Evolutionary conservation across 2,797 vertebrate species (phyloP).

Genomic region (Epinephelus coioides): DNA sequence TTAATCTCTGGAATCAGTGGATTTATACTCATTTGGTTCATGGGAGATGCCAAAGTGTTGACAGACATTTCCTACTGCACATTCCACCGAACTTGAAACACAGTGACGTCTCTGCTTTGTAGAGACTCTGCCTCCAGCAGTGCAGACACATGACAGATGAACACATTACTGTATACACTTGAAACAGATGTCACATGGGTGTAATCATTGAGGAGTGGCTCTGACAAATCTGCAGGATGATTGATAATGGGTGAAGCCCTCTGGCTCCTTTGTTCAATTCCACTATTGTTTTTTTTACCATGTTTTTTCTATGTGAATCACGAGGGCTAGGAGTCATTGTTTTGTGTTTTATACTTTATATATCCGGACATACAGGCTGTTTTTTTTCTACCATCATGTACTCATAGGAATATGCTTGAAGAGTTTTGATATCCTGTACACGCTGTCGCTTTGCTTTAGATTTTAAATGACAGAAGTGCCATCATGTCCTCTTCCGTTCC

Average conservation of each 20-base stretch:
- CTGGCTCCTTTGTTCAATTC: constrained; percentile 39
- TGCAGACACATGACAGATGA: not conserved
- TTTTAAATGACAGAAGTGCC: constrained; percentile 63
- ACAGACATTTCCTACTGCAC: constrained; percentile 62
- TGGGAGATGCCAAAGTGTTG: constrained; percentile 47
- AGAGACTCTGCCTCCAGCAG: constrained; percentile 3
- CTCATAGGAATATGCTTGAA: constrained; percentile 55
- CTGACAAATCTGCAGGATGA: constrained; percentile 21
- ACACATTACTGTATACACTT: constrained; percentile 33
- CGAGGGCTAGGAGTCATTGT: constrained; percentile 8
- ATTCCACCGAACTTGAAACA: constrained; percentile 50
- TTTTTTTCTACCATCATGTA: constrained; percentile 47
- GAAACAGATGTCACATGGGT: constrained; percentile 17
- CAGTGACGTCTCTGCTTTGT: not conserved
- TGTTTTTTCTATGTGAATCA: constrained; percentile 26
- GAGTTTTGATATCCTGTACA: constrained; percentile 44
- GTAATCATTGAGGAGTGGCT: not conserved
- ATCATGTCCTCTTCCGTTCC: constrained; percentile 36
- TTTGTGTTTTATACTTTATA: constrained; percentile 45
- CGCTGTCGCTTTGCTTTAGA: constrained; percentile 64
- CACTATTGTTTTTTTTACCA: constrained; percentile 41
- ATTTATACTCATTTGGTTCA: constrained; percentile 70
- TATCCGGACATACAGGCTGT: constrained; percentile 27
- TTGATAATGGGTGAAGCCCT: constrained; percentile 29
- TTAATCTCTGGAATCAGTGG: constrained; percentile 72